Conservation (phyloP, 2,797 vertebrate species). For the Ataeniobius toweri region DNA sequence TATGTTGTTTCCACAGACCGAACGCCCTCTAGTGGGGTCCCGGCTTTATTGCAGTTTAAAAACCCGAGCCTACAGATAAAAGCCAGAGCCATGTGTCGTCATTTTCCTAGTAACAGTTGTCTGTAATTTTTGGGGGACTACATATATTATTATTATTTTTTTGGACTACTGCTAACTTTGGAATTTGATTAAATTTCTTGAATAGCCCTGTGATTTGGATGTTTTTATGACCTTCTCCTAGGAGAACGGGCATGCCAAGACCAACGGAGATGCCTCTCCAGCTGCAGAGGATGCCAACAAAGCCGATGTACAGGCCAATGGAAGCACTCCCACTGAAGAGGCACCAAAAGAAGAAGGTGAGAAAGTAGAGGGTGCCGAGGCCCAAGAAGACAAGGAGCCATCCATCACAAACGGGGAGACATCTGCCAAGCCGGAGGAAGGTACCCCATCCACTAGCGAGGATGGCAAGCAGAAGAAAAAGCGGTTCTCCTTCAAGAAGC, state of each 20-base stretch:
- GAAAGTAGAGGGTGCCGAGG: conserved; percentile 80
- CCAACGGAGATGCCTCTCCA: conserved; percentile 92
- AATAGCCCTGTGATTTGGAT: not conserved
- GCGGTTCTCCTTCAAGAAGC: conserved; percentile 98
- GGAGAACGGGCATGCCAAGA: conserved; percentile 96
- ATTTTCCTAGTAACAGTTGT: conserved; percentile 80
- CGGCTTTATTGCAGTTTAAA: conserved; percentile 43
- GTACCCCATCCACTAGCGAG: conserved; percentile 82
- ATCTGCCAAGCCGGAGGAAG: conserved; percentile 86
- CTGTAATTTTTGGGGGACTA: conserved; percentile 52
- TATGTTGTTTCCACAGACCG: conserved; percentile 29
- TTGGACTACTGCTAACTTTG: conserved; percentile 48
- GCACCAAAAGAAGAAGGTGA: conserved; percentile 76
- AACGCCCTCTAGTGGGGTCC: conserved; percentile 49
- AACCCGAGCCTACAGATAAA: conserved; percentile 60
- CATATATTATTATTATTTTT: not conserved
- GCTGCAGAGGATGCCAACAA: conserved; percentile 88
- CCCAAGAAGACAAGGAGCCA: conserved; percentile 79
- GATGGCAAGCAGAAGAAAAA: conserved; percentile 98
- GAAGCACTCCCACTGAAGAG: conserved; percentile 78
- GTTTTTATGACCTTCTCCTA: conserved; percentile 47
- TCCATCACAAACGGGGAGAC: conserved; percentile 86
- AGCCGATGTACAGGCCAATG: conserved; percentile 84
- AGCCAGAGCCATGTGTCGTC: conserved; percentile 69
- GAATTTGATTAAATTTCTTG: conserved; percentile 30